Evolutionary conservation across 2,888 invertebrate genomes (phyloP).

Genomic region (Spialia ferax): DNA sequence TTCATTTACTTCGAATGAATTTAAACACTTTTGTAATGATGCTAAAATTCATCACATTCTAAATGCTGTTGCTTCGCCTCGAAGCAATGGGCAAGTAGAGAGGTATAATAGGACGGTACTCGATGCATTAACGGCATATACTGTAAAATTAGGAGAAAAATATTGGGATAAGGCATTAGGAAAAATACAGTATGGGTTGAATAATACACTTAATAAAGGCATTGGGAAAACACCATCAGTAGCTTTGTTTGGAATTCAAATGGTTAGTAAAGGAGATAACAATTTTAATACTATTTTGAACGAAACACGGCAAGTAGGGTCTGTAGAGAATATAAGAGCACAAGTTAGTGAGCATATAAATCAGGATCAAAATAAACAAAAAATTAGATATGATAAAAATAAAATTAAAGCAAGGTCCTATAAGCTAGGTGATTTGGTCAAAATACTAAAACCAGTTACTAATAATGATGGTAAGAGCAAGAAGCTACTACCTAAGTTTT

Average conservation of each 20-base stretch:
- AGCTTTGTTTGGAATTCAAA: not conserved
- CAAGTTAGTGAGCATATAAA: not conserved
- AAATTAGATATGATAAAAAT: slow-evolving; percentile 6
- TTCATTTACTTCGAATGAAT: slow-evolving; percentile 6
- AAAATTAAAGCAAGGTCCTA: slow-evolving; percentile 12
- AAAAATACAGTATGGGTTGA: slow-evolving; percentile 4
- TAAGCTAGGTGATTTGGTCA: slow-evolving; percentile 11
- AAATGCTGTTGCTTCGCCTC: slow-evolving; percentile 10
- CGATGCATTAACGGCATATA: not conserved
- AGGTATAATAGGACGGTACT: not conserved
- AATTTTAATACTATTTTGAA: slow-evolving; percentile 1
- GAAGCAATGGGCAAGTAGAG: slow-evolving; percentile 1
- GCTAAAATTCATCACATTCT: not conserved
- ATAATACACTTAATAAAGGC: slow-evolving; percentile 6
- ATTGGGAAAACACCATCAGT: not conserved
- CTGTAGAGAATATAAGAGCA: not conserved
- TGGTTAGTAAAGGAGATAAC: slow-evolving; percentile 2
- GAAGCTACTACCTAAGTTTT: slow-evolving; percentile 15
- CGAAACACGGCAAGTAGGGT: slow-evolving; percentile 6
- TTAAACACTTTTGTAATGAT: not conserved
- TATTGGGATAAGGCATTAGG: slow-evolving; percentile 2
- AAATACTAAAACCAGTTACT: slow-evolving; percentile 7
- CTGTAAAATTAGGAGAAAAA: slow-evolving; percentile 1
- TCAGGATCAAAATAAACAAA: not conserved
- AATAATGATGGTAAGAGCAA: slow-evolving; percentile 21